Evolutionary conservation across 2,113 vertebrate species (phyloP).

Genomic region (Nothoprocta perdicaria): DNA sequence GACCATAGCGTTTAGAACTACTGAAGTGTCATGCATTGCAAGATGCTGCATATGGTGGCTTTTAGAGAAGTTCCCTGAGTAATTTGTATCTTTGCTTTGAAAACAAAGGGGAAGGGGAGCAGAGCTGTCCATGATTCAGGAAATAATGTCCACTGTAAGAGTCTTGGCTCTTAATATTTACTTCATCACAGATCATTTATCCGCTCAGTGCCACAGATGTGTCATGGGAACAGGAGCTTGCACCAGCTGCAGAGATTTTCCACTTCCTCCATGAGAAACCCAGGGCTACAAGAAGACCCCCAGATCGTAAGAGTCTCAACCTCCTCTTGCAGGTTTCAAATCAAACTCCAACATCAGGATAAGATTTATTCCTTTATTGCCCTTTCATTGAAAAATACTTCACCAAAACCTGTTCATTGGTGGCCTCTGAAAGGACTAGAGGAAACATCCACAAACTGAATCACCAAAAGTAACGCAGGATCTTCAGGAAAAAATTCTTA

Average conservation of each 20-base stretch:
- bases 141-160: not conserved
- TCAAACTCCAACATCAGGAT: not conserved
- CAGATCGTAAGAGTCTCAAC: too few species aligned
- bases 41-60: not conserved
- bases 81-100: not conserved
- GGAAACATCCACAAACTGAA: too few species aligned
- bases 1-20: not conserved
- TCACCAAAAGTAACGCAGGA: too few species aligned
- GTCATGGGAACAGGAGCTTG: not conserved
- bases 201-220: fast-evolving
- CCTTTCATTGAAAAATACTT: not conserved
- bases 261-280: not conserved
- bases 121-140: too few species aligned
- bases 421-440: too few species aligned
- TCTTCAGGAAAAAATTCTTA: too few species aligned
- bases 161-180: not conserved
- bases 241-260: not conserved
- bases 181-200: fast-evolving
- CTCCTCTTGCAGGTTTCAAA: not conserved
- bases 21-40: not conserved
- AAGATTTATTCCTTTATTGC: not conserved
- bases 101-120: not conserved
- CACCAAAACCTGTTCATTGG: too few species aligned
- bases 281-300: not conserved
- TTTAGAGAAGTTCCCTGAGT: not conserved